Percentiles rank a stretch among this genome's conserved stretches.
Conservation (phyloP, 2,113 vertebrate genomes). For the Epinephelus cyanopodus region DNA sequence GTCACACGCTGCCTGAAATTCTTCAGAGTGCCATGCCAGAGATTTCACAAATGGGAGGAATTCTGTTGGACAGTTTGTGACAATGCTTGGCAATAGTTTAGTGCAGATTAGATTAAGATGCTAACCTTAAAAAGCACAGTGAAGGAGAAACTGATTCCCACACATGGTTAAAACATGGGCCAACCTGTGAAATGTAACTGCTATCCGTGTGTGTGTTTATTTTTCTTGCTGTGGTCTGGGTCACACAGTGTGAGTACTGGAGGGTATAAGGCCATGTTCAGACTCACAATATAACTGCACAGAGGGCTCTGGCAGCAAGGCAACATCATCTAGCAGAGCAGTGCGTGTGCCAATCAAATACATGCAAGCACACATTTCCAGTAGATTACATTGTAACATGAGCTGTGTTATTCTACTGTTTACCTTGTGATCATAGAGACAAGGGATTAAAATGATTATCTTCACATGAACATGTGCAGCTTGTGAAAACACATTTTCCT, state of each 20-base stretch:
- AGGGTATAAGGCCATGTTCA: not conserved
- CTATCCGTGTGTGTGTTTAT: not conserved
- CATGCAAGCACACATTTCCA: not conserved
- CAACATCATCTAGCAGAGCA: not conserved
- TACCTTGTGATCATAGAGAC: not conserved
- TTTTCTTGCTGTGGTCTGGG: not conserved
- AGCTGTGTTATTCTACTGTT: not conserved
- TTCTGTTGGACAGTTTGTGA: not conserved
- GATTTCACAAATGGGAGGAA: conserved; percentile 31
- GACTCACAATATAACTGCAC: not conserved
- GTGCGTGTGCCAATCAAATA: not conserved
- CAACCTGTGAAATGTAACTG: not conserved
- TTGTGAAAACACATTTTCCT: not conserved
- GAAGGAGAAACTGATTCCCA: not conserved
- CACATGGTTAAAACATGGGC: not conserved
- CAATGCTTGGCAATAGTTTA: not conserved
- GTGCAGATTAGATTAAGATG: not conserved
- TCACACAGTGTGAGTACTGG: not conserved
- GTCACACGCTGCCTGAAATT: conserved; percentile 12
- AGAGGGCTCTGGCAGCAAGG: not conserved
- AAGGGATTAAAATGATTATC: not conserved
- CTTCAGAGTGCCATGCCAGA: conserved; percentile 24
- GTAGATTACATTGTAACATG: not conserved
- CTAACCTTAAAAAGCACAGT: not conserved
- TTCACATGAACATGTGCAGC: not conserved